Evolutionary conservation across 2,113 vertebrate species (phyloP).

Genomic region (Aspiorhynchus laticeps): DNA sequence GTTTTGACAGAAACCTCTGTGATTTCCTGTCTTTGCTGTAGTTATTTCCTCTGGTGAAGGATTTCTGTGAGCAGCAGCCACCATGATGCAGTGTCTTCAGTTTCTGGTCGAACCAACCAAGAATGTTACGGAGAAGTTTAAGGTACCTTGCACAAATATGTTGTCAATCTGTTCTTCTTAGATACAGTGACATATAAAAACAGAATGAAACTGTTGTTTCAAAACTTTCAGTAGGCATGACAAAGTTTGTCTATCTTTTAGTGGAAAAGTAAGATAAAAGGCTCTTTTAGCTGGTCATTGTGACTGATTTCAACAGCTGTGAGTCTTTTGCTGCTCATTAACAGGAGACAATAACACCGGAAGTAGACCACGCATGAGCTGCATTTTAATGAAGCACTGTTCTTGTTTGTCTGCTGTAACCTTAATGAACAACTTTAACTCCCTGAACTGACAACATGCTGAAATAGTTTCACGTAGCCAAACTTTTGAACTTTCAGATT

Average conservation of each 20-base stretch:
- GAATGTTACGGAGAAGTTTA: slow-evolving; percentile 73
- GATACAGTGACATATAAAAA: not conserved
- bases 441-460: not conserved
- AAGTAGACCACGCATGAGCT: slow-evolving; percentile 9
- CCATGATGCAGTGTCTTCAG: slow-evolving; percentile 80
- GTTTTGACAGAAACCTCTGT: not conserved
- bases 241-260: not conserved
- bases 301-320: slow-evolving; percentile 33
- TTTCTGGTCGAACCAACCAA: slow-evolving; percentile 80
- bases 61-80: slow-evolving; percentile 50
- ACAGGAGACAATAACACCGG: slow-evolving; percentile 45
- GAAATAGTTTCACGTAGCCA: not conserved
- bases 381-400: slow-evolving; percentile 61
- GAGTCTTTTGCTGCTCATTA: slow-evolving; percentile 52
- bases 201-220: not conserved
- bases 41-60: slow-evolving; percentile 44
- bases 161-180: not conserved
- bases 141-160: slow-evolving; percentile 62
- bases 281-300: slow-evolving; percentile 6
- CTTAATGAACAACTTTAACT: slow-evolving; percentile 2
- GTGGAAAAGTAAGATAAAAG: not conserved
- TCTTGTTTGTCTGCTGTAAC: slow-evolving; percentile 42
- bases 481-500: not conserved
- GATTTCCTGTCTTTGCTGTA: not conserved
- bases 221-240: not conserved